These are phyloP conservation scores for Silurus glanis DNA, from an alignment of 2,113 vertebrate species.

Conservation along the genomic window DNA sequence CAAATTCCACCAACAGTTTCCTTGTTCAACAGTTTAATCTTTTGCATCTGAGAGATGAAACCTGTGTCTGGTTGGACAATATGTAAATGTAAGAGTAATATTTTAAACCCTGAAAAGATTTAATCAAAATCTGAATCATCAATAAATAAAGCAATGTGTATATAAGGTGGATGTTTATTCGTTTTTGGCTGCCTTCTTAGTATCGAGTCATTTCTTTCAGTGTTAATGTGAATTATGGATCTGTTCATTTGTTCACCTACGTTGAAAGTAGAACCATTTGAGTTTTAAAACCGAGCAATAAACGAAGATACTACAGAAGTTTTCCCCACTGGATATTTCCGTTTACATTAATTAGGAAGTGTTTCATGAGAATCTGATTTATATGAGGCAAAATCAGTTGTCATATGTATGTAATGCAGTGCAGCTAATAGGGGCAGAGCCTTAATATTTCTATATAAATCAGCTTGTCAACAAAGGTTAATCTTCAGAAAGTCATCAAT, in stretches of 20 bases:
- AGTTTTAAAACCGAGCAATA: no score
- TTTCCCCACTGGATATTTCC: no score
- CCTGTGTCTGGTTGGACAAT: neutral
- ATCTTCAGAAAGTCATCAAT: no score
- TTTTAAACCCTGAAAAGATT: neutral
- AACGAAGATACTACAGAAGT: no score
- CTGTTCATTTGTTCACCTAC: neutral
- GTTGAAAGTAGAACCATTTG: neutral
- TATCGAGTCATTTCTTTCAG: neutral
- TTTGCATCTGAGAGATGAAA: neutral
- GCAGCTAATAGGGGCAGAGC: no score
- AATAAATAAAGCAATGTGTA: neutral
- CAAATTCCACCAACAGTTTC: neutral
- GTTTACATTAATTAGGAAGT: no score
- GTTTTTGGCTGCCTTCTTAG: neutral
- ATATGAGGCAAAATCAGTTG: no score
- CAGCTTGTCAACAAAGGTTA: no score
- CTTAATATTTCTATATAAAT: no score
- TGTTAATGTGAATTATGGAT: neutral
- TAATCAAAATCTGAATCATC: neutral
- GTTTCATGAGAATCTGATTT: no score
- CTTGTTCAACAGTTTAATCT: neutral
- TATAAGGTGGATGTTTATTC: neutral
- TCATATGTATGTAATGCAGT: no score
- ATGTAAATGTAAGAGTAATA: neutral